phyloP scores from a whole-genome alignment of 2,797 vertebrate genomes.

The Natrix natrix region DNA sequence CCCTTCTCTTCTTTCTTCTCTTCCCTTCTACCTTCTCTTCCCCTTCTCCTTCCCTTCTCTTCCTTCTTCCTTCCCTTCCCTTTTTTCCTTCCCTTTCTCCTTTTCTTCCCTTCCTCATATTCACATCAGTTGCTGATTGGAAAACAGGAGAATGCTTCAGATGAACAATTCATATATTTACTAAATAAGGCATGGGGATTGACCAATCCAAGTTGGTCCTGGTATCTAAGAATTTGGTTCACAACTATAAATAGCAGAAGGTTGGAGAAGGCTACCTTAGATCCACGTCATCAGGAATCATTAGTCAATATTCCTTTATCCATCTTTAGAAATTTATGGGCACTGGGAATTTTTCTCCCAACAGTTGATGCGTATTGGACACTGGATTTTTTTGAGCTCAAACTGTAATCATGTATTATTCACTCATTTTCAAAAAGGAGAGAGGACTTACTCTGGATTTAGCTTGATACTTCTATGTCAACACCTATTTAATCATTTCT shows the following conservation, averaged over 20 bases:
- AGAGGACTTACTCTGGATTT: constrained; percentile 41
- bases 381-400: background rate
- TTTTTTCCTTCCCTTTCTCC: background rate
- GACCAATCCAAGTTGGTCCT: background rate
- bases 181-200: background rate
- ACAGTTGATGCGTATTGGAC: background rate
- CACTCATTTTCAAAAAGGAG: constrained; percentile 19
- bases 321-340: background rate
- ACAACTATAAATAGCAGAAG: background rate
- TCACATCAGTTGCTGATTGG: background rate
- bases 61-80: background rate
- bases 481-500: constrained; percentile 13
- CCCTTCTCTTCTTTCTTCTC: background rate
- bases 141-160: background rate
- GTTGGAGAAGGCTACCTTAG: background rate
- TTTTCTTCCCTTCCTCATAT: background rate
- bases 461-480: constrained; percentile 18
- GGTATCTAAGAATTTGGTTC: background rate
- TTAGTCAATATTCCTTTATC: no score
- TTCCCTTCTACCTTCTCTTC: background rate
- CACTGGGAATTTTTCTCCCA: background rate
- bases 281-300: background rate
- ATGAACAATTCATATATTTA: background rate
- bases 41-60: background rate
- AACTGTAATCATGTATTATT: background rate